Base-by-base conservation (phyloP, 2,888 invertebrate genomes). In the Agapetus fuscipes region DNA sequence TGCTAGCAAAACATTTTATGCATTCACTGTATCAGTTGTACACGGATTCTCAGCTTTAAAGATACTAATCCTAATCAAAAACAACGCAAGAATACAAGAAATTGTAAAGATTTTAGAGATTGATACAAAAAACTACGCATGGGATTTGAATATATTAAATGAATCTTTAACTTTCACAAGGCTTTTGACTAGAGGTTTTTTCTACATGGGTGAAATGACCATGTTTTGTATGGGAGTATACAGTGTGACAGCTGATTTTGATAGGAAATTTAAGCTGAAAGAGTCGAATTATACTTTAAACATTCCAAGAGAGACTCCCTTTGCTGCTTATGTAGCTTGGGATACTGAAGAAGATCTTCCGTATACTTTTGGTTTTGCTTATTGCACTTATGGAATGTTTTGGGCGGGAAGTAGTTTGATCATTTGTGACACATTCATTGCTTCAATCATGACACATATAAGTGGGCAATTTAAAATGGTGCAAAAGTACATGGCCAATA, bases 371-470 rank as follows among this genome's bases (percentile, higher is more conserved):
- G 45, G 40, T 4, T 48, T 42, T 28, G 11, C 43, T 11, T 42
- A 40, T 26, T 45, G 35, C 10, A 29, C 37, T 13, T 34, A 37
- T 6, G 42, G 45, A 10, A 45, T 45, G 39, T 45, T 35, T 16
- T 48, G 48, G 45, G 41, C 43, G 34, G 42, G 45, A 5, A 48
- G 36, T 4, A 36, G 40, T 2, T 29, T 45, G 9, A 48, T 48
- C 20, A 42, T 43, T 9, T 41, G 44, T 13, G 48, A 48, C 25
- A 45, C 48, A 1, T 42, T 48, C 45, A 40, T 48, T 7, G 48
- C 45, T 6, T 48, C 48, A 6, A 45, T 48, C 6, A 48, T 48
- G 48, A 34, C 41, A 2, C 48, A 48, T 16, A 48, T 48, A 14
- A 38, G 45, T 24, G 48, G 42, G n/a, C 44, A 48, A 20, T 48